A percentile compares a stretch with the other conserved stretches of the same genome.
Conservation (phyloP, 2,888 invertebrate genomes). For the Drosophila melanocephala region DNA sequence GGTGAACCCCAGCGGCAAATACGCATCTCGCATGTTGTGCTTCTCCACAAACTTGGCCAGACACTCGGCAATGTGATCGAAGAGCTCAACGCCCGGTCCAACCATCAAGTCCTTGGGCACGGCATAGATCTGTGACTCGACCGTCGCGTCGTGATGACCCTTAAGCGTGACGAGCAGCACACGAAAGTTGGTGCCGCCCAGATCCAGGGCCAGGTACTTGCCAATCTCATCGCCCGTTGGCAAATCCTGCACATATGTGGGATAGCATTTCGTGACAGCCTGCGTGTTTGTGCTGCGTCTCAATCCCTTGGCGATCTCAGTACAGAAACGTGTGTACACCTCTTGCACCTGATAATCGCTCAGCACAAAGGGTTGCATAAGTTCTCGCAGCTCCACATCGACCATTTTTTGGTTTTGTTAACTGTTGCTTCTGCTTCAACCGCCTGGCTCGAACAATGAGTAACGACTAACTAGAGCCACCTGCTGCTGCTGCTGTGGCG, state of each 20-base stretch:
- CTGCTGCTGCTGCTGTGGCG: slow-evolving; percentile 24
- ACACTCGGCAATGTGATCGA: slow-evolving; percentile 98
- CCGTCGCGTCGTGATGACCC: slow-evolving; percentile 93
- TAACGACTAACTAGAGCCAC: slow-evolving; percentile 63
- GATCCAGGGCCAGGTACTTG: slow-evolving; percentile 97
- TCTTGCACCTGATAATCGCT: slow-evolving; percentile 91
- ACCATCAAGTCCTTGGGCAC: slow-evolving; percentile 97
- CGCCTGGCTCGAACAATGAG: slow-evolving; percentile 61
- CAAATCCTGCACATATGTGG: slow-evolving; percentile 97
- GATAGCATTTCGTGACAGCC: slow-evolving; percentile 95
- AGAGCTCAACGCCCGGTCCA: slow-evolving; percentile 94
- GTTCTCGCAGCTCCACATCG: slow-evolving; percentile 71
- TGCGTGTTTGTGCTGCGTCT: slow-evolving; percentile 90
- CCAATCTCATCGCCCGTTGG: slow-evolving; percentile 97
- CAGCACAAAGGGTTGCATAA: slow-evolving; percentile 89
- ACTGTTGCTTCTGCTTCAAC: slow-evolving; percentile 35
- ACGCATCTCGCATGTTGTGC: slow-evolving; percentile 89
- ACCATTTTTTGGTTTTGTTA: slow-evolving; percentile 55
- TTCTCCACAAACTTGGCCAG: slow-evolving; percentile 94
- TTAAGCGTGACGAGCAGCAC: slow-evolving; percentile 94
- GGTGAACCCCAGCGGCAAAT: slow-evolving; percentile 96
- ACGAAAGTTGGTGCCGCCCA: slow-evolving; percentile 99
- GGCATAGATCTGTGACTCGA: slow-evolving; percentile 98
- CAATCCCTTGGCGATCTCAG: slow-evolving; percentile 92
- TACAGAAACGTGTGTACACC: slow-evolving; percentile 90